phyloP scores from a whole-genome alignment of 2,113 vertebrate genomes.

The Tenebrosternarchus preto region DNA sequence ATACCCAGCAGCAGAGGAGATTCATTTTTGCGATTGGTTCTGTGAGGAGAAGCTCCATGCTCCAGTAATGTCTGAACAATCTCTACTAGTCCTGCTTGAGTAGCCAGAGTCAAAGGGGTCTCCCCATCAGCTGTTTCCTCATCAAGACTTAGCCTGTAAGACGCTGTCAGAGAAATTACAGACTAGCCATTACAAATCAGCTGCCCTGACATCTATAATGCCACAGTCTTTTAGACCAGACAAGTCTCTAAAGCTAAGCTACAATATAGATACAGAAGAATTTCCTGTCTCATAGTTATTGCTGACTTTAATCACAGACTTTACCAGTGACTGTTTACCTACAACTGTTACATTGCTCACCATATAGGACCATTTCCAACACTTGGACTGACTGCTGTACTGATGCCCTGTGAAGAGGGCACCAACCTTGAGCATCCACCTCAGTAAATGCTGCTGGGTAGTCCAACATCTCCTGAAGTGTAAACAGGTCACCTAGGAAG shows the following conservation, averaged over 20 bases:
- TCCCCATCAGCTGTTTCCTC: slow-evolving; percentile 77
- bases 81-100: slow-evolving; percentile 70
- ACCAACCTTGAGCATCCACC: slow-evolving; percentile 80
- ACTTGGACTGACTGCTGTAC: slow-evolving; percentile 74
- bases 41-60: slow-evolving; percentile 75
- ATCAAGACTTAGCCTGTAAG: slow-evolving; percentile 74
- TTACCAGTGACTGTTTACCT: background rate
- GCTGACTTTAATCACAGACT: background rate
- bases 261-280: background rate
- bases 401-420: slow-evolving; percentile 79
- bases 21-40: slow-evolving; percentile 77
- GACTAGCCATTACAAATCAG: background rate
- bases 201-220: background rate
- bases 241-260: background rate
- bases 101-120: slow-evolving; percentile 77
- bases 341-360: slow-evolving; percentile 60
- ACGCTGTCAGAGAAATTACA: slow-evolving; percentile 59
- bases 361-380: slow-evolving; percentile 80
- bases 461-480: slow-evolving; percentile 77
- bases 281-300: background rate
- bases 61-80: slow-evolving; percentile 74
- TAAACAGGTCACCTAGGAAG: slow-evolving; percentile 73
- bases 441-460: slow-evolving; percentile 77
- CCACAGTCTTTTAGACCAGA: no score
- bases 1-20: slow-evolving; percentile 78